Conservation (phyloP, 2,113 vertebrate species). For the Datnioides undecimradiatus region DNA sequence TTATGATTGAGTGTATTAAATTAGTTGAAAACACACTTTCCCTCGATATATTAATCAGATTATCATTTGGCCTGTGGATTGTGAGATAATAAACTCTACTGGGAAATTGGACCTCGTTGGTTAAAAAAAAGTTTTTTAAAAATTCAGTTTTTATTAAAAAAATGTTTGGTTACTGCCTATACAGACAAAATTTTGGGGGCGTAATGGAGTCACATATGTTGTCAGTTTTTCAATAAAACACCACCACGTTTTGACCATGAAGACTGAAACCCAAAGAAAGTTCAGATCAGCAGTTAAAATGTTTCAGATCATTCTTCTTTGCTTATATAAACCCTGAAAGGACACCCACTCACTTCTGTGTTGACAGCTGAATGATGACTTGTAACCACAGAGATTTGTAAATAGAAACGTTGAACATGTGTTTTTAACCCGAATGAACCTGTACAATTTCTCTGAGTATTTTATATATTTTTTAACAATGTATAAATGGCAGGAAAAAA, state of each 20-base stretch:
- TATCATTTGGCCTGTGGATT: too few species aligned
- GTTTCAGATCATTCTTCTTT: background rate
- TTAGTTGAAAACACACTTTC: background rate
- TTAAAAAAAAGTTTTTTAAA: background rate
- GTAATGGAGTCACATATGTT: too few species aligned
- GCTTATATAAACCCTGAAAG: background rate
- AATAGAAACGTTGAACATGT: constrained; percentile 64
- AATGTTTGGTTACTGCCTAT: background rate
- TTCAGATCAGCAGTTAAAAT: background rate
- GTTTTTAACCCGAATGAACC: constrained; percentile 77
- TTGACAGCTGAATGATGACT: constrained; percentile 62
- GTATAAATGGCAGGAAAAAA: constrained; percentile 60
- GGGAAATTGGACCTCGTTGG: background rate
- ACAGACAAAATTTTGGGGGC: background rate
- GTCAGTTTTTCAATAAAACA: too few species aligned
- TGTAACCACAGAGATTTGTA: constrained; percentile 68
- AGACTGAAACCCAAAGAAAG: constrained; percentile 8
- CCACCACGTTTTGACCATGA: background rate
- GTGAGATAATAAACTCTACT: background rate
- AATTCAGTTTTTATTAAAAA: too few species aligned
- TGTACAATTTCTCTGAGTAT: constrained; percentile 75
- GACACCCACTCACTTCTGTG: constrained; percentile 29
- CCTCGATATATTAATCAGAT: background rate
- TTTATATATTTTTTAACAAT: constrained; percentile 80
- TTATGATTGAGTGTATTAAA: background rate